Evolutionary conservation across 2,797 vertebrate genomes (phyloP).

Genomic region (Hyperoplus immaculatus): DNA sequence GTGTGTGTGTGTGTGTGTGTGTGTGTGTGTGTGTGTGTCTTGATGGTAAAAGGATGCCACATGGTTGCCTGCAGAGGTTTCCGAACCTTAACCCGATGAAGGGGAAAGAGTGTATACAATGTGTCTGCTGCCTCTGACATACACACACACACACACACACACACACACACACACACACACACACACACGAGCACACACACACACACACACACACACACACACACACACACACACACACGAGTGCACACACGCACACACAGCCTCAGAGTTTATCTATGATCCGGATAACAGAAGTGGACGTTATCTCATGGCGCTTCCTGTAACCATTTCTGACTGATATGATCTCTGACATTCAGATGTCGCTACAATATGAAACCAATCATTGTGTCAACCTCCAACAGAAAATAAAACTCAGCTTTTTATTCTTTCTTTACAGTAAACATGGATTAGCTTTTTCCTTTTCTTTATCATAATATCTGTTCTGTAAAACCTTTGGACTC

Average conservation of each 20-base stretch:
- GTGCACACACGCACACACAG: background rate
- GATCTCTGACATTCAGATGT: slow-evolving; percentile 17
- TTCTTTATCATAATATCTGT: too few species aligned
- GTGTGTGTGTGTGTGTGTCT: slow-evolving; percentile 6
- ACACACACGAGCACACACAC: slow-evolving; percentile 2
- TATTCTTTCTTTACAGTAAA: background rate
- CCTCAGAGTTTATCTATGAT: background rate
- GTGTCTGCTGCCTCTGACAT: background rate
- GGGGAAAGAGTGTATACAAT: slow-evolving; percentile 28
- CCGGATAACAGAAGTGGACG: background rate
- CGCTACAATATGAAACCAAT: background rate
- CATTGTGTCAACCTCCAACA: background rate
- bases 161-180: slow-evolving; percentile 30
- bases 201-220: slow-evolving; percentile 13
- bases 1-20: slow-evolving; percentile 20
- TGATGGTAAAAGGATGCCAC: slow-evolving; percentile 33
- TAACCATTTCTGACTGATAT: background rate
- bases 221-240: background rate
- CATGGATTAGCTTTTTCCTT: too few species aligned
- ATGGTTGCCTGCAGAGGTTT: slow-evolving; percentile 55
- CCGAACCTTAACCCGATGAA: slow-evolving; percentile 59
- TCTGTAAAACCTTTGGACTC: too few species aligned
- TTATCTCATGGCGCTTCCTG: background rate
- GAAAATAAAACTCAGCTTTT: too few species aligned
- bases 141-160: slow-evolving; percentile 22